These are phyloP conservation scores for Drosophila repletoides DNA, from an alignment of 1,140 invertebrate species.

Conservation along the genomic window DNA sequence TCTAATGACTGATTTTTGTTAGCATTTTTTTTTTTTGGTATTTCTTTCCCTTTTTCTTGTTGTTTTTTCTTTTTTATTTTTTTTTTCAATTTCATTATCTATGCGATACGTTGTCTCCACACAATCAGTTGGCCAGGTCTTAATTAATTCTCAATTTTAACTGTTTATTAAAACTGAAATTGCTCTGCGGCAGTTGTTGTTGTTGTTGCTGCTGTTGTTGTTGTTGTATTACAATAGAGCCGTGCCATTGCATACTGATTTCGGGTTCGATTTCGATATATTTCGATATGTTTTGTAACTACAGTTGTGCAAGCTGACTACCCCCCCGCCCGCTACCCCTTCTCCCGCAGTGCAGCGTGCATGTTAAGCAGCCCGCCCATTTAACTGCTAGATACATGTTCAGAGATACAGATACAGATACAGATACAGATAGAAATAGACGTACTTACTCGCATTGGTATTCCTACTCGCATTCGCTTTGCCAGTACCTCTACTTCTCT, in stretches of 20 bases:
- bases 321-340: neutral
- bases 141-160: slow-evolving; percentile 78
- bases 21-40: slow-evolving; percentile 3
- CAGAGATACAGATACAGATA: no score
- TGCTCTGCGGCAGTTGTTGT: slow-evolving; percentile 14
- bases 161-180: slow-evolving; percentile 73
- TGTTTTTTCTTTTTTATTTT: slow-evolving; percentile 15
- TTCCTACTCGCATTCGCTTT: no score
- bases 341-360: slow-evolving; percentile 18
- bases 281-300: slow-evolving; percentile 12
- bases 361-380: slow-evolving; percentile 37
- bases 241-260: slow-evolving; percentile 66
- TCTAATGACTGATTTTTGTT: slow-evolving; percentile 57
- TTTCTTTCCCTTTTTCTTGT: neutral
- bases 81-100: slow-evolving; percentile 65
- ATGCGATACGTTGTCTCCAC: slow-evolving; percentile 58
- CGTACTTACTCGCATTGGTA: no score
- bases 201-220: slow-evolving; percentile 37
- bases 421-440: neutral
- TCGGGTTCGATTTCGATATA: slow-evolving; percentile 10
- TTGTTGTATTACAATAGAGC: slow-evolving; percentile 60
- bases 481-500: neutral
- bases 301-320: slow-evolving; percentile 53
- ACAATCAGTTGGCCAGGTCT: slow-evolving; percentile 51
- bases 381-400: neutral